These are phyloP conservation scores for Ranitomeya variabilis DNA, from an alignment of 2,113 vertebrate genomes.

Conservation along the genomic window DNA sequence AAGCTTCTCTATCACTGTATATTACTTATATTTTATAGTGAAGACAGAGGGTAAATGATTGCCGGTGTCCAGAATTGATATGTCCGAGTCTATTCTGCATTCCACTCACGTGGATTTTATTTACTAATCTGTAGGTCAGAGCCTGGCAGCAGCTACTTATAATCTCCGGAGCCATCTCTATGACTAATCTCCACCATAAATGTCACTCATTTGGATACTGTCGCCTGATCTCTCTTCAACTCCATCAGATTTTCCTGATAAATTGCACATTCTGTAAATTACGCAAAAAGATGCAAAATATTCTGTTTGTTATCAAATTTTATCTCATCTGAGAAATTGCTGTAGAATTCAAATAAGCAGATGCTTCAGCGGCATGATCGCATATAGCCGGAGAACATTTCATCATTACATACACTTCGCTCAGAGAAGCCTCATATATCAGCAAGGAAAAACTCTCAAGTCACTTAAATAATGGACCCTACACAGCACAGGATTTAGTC, in stretches of 20 bases:
- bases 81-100: neutral
- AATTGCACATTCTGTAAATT: neutral
- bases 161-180: neutral
- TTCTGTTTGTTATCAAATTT: slow-evolving; percentile 7
- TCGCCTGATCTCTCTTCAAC: neutral
- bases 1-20: too few species aligned
- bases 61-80: neutral
- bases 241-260: neutral
- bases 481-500: neutral
- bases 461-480: neutral
- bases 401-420: neutral
- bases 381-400: neutral
- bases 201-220: neutral
- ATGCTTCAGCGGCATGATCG: neutral
- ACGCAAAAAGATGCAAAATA: slow-evolving; percentile 23
- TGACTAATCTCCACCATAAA: slow-evolving; percentile 11
- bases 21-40: too few species aligned
- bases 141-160: neutral
- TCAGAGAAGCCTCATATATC: neutral
- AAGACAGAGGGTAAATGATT: neutral
- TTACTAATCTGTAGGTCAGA: neutral
- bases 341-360: neutral
- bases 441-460: neutral
- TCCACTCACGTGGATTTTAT: neutral
- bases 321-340: neutral